Base-by-base conservation (phyloP, 2,888 invertebrate genomes). In the Microchrysa polita region DNA sequence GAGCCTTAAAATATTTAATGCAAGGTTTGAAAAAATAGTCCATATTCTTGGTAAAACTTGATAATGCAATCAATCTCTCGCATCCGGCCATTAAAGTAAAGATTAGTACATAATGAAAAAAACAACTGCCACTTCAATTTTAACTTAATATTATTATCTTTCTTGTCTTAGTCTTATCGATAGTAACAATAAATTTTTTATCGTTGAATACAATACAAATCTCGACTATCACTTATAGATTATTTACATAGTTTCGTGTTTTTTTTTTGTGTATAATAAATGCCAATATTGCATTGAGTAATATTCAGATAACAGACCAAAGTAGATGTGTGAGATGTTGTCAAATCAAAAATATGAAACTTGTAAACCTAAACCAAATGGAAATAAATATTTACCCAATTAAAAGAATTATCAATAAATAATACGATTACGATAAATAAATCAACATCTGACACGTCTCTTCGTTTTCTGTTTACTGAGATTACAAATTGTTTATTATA, bases 271-370 rank as follows among this genome's bases (percentile, higher is more conserved):
- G 22, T 65, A 20, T 65, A 14, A 48, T 65, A 48, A 65, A 44
- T 65, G 65, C 65, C 18, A 23, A 16, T n/a, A 65, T 44, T 48
- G 65, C 65, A 65, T 22, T 48, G 23, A 44, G 65, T 48, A 48
- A 48, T 40, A 40, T 34, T 10, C 5, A 27, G n/a, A 7, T 9
- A 63, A 63, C 44, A 5, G 20, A 65, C 42, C 65, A 44, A 44
- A 12, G 16, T 42, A 42, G 40, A 61, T 27, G 40, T 40, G 42
- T 61, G 61, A 5, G 61, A 61, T 61, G 61, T 61, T 18, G 7
- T 27, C 52, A 52, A 52, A 55, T 20, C 53, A 42, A 42, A n/a
- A 48, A 48, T 48, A 48, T 48, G 48, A n/a, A n/a, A 48, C 12
- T 4, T 48, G 48, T 48, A 14, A 48, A 65, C 65, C 65, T 2